Base-by-base conservation (phyloP, 2,888 invertebrate species). In the Prosapia bicincta region DNA sequence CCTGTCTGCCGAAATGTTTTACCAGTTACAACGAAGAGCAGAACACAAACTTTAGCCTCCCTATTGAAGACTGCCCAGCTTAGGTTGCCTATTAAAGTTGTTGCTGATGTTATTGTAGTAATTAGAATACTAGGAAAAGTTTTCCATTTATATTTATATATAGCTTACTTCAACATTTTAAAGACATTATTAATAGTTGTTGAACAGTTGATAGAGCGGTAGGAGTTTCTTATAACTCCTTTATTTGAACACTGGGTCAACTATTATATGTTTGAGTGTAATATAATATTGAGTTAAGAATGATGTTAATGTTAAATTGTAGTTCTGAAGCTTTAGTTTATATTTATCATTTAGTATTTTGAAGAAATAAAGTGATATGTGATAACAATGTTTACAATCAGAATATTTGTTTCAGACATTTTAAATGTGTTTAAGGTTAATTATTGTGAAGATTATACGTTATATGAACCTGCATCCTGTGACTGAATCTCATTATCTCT, bases 41-140 rank as follows among this genome's bases (percentile, higher is more conserved):
- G 32, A 38, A 10, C 28, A 73, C 26, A 30, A 69, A 28, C 69
- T 69, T 69, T 43, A 28, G 69, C 69, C 69, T 69, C 74, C 74
- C 74, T 26, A 26, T 73, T 30, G 54, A 74, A 74, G 74, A 74
- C 74, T 74, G 74, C 74, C 68, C 69, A 54, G 74, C 74, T 74
- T 74, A 69, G 69, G 24, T 69, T 69, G 74, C 74, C 54, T 54
- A 54, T 54, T 54, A 13, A 13, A 54, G 20, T 54, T 54, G 54
- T 54, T 54, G 54, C 54, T 54, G 54, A 54, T 54, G 54, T 54
- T 54, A 54, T 54, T 54, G 20, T 54, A 54, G 54, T 54, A 54
- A 20, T 54, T 54, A 54, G 54, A 13, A 54, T 54, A 54, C 54
- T 54, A 20, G n/a, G 20, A 54, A 54, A 54, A 54, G 54, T 54